Base-by-base conservation (phyloP, 2,888 invertebrate species). In the Leptura quadrifasciata region DNA sequence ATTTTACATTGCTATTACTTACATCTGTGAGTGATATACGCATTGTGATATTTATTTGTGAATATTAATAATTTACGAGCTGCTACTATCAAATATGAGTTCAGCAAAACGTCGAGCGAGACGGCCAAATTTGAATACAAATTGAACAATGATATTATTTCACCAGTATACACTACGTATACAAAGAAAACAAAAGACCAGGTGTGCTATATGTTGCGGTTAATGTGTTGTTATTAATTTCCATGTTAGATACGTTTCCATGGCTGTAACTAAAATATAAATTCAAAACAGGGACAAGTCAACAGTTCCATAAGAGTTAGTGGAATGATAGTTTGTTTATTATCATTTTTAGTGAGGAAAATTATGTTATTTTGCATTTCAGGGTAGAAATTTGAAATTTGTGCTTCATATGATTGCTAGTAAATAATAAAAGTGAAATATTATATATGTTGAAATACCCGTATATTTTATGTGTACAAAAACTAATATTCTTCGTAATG, bases 41-140 rank as follows among this genome's bases (percentile, higher is more conserved):
- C n/a, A n/a, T n/a, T n/a, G 2, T 31, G 0, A 31, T 5, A 47
- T 39, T 39, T 20, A 39, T 63, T 63, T n/a, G 18, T 63, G 39
- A 10, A 39, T 63, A 27, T 21, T 20, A 63, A 39, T 63, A 63
- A 35, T 18, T 39, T 63, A 47, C 39, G 39, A 63, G 39, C 18
- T 21, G 18, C 39, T 47, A 47, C 39, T 39, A 39, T 63, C n/a
- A 63, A 63, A 63, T 63, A 63, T 39, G 39, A 58, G 47, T 58
- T 47, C 20, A 39, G 27, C 71, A 47, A 52, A 39, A 52, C 60
- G 24, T 60, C 52, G 24, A 21, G 39, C 17, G 52, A 60, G 52
- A 71, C 47, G 24, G 24, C 61, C 52, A 24, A 52, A 61, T 71
- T 71, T 71, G 60, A 71, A 71, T 71, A 71, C 47, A 71, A 71